phyloP scores from a whole-genome alignment of 1,140 invertebrate genomes.

The Lordiphosa mommai region DNA sequence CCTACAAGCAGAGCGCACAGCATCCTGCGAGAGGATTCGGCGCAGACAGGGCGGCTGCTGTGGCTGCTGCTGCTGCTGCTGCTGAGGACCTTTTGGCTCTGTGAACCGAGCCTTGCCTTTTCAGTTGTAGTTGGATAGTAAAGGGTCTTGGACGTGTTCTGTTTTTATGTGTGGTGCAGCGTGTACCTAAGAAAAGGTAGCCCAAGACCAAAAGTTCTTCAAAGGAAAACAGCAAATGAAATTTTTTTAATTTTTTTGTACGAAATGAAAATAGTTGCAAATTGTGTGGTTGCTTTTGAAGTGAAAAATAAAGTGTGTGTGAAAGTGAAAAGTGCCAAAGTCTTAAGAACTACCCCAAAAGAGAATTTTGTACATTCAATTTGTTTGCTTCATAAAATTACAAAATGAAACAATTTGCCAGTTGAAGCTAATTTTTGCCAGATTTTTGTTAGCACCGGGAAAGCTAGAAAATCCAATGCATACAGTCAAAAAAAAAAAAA shows the following conservation, averaged over 20 bases:
- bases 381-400: background rate
- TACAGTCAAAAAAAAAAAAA: constrained; percentile 17
- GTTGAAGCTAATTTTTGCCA: constrained; percentile 3
- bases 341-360: background rate
- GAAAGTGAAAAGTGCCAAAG: background rate
- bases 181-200: constrained; percentile 50
- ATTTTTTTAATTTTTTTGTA: constrained; percentile 4
- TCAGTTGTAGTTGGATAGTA: constrained; percentile 78
- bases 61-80: constrained; percentile 18
- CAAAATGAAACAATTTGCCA: constrained; percentile 28
- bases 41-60: constrained; percentile 67
- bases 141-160: constrained; percentile 71
- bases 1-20: constrained; percentile 25
- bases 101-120: constrained; percentile 47
- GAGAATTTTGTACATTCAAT: background rate
- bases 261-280: background rate
- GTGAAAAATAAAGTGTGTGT: too few species aligned
- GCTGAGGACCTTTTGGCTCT: constrained; percentile 21
- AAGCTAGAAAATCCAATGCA: background rate
- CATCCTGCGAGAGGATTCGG: constrained; percentile 47
- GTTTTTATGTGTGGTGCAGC: constrained; percentile 17
- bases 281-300: background rate
- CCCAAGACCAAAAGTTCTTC: background rate
- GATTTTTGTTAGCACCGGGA: background rate
- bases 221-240: background rate